Evolutionary conservation across 2,888 invertebrate species (phyloP), one percentile per base, ranked within the genome.

Genomic region (Synanthedon myopaeformis): DNA sequence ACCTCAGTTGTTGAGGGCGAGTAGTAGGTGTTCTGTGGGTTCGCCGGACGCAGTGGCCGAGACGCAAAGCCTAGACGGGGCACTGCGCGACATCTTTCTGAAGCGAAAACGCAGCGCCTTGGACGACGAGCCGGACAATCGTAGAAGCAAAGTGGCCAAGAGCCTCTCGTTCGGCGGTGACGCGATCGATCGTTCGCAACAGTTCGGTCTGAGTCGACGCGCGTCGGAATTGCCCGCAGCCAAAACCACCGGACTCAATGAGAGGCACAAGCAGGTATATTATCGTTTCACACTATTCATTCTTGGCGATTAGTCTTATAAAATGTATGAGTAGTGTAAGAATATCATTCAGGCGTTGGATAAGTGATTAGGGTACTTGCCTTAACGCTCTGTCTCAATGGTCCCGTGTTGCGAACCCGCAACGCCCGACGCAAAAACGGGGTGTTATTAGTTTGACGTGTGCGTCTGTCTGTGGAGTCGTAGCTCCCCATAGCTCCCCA

Each of bases 251-350:
- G 91, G 91, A 60, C 70, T 92, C 52, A 91, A 89, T 61, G 91
- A 90, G 54, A 77, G 82, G 41, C 90, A 92, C 69, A 91, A 90
- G 71, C 91, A 92, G 90, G 92, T 91, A 64, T 63, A 64, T 28
- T 28, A 23, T 23, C 4, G 23, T 23, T 23, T 23, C 23, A 23
- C 23, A 23, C 23, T 23, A 0, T 23, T 23, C 23, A 23, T 54
- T 12, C 41, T 14, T 42, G 23, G n/a, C 35, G 4, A 19, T 53
- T 53, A 48, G 17, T 42, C 17, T 23, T 23, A 23, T 1, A 4
- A 17, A 17, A 17, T 17, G 17, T 17, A 23, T 23, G 23, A 4
- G 4, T 23, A 5, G 5, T 23, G 23, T 23, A 23, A 23, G 23
- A 23, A 23, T 23, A 23, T 4, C 1, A 5, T 17, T 17, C 17